These are phyloP conservation scores for Gallinago stenura DNA, from an alignment of 2,797 vertebrate species.

Conservation along the genomic window DNA sequence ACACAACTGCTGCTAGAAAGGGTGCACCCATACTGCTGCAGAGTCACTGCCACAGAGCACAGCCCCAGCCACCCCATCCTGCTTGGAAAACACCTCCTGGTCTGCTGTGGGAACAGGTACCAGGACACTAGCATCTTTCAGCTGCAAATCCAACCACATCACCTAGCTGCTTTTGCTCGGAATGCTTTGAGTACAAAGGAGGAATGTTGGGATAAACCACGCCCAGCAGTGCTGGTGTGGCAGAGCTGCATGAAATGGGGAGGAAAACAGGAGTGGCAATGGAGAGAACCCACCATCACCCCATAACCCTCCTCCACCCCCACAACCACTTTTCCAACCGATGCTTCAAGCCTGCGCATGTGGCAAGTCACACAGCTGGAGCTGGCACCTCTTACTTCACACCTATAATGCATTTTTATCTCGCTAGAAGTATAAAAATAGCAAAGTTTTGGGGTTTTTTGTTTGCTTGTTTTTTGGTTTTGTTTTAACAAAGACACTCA, in stretches of 20 bases:
- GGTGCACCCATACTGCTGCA: background rate
- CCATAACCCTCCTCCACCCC: fast-evolving
- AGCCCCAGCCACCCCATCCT: background rate
- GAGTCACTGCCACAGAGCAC: background rate
- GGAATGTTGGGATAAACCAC: background rate
- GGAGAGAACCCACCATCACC: fast-evolving
- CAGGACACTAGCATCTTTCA: background rate
- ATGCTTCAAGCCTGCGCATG: background rate
- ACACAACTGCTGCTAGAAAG: background rate
- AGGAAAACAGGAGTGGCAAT: background rate
- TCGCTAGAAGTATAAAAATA: slow-evolving; percentile 40
- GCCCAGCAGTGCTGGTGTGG: background rate
- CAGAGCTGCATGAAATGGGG: background rate
- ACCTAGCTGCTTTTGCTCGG: background rate
- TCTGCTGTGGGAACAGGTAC: background rate
- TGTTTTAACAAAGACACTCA: background rate
- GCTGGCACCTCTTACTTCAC: slow-evolving; percentile 11
- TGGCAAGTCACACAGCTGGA: background rate
- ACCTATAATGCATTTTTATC: background rate
- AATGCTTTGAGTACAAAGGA: background rate
- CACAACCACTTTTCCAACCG: background rate
- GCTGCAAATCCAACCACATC: background rate
- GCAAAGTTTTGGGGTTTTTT: background rate
- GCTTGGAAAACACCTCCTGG: background rate
- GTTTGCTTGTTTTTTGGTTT: background rate